Conservation (phyloP, 92 coral and sea anemone species). For the Actinostola sp. region DNA sequence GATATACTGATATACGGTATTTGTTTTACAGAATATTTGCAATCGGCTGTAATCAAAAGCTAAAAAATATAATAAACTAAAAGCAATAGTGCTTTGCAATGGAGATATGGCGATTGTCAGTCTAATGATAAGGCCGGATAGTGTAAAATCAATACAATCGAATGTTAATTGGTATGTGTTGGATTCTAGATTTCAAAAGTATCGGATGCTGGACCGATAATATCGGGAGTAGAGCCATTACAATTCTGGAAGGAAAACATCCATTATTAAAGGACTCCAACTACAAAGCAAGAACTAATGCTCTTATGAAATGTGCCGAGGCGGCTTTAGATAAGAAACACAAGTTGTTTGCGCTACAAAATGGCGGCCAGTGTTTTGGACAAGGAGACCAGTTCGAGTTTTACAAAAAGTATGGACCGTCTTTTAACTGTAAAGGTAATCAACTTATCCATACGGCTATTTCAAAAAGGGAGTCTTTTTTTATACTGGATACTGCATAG, state of each 20-base stretch:
- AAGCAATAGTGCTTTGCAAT: too few relatives aligned
- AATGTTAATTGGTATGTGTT: background rate
- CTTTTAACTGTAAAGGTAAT: constrained; percentile 73
- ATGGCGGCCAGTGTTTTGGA: constrained; percentile 97
- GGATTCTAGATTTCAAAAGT: constrained; percentile 79
- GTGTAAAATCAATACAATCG: background rate
- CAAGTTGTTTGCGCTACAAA: constrained; percentile 86
- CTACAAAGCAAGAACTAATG: constrained; percentile 83
- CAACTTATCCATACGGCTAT: too few relatives aligned
- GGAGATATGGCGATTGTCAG: too few relatives aligned
- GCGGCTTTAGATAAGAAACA: constrained; percentile 72
- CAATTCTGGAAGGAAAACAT: constrained; percentile 76
- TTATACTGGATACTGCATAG: too few relatives aligned
- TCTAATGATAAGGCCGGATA: too few relatives aligned
- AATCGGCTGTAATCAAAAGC: too few relatives aligned
- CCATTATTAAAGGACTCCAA: constrained; percentile 76
- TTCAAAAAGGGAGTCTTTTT: too few relatives aligned
- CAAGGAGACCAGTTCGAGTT: constrained; percentile 66
- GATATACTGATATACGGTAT: too few relatives aligned
- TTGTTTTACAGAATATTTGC: too few relatives aligned
- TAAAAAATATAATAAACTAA: too few relatives aligned
- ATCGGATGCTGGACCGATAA: constrained; percentile 96
- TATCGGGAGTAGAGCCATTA: constrained; percentile 57
- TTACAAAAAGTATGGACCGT: constrained; percentile 76
- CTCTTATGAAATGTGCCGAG: constrained; percentile 96